Evolutionary conservation across 2,113 vertebrate species (phyloP).

Genomic region (Mesembrinibis cayennensis): DNA sequence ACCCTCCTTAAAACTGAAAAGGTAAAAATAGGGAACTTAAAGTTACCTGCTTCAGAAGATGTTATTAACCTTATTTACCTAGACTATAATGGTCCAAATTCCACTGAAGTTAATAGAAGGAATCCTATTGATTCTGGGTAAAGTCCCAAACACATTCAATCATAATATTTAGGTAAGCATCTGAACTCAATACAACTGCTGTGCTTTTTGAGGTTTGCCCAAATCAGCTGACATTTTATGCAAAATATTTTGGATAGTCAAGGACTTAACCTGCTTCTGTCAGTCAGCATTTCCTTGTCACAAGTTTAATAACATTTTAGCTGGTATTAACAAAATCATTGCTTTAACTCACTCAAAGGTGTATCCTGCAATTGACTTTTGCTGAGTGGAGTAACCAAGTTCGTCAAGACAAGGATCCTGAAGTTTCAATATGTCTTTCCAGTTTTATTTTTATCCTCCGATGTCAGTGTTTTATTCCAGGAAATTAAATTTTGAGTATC

Average conservation of each 20-base stretch:
- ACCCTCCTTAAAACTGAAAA: not conserved
- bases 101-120: not conserved
- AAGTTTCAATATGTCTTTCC: conserved; percentile 35
- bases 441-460: conserved; percentile 42
- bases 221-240: not conserved
- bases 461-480: conserved; percentile 44
- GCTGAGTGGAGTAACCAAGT: conserved; percentile 6
- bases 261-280: not conserved
- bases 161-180: not conserved
- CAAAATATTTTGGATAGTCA: conserved; percentile 11
- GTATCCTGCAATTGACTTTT: not conserved
- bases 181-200: not conserved
- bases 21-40: not conserved
- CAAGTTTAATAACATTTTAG: conserved; percentile 43
- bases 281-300: conserved; percentile 7
- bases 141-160: not conserved
- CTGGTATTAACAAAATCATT: conserved; percentile 15
- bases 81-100: not conserved
- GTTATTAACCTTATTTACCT: not conserved
- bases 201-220: not conserved
- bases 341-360: not conserved
- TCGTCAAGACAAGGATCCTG: conserved; percentile 9
- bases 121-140: not conserved
- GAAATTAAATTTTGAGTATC: conserved; percentile 31
- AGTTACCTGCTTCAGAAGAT: not conserved